Conservation (phyloP, 2,113 vertebrate genomes). For the Toxostoma redivivum region DNA sequence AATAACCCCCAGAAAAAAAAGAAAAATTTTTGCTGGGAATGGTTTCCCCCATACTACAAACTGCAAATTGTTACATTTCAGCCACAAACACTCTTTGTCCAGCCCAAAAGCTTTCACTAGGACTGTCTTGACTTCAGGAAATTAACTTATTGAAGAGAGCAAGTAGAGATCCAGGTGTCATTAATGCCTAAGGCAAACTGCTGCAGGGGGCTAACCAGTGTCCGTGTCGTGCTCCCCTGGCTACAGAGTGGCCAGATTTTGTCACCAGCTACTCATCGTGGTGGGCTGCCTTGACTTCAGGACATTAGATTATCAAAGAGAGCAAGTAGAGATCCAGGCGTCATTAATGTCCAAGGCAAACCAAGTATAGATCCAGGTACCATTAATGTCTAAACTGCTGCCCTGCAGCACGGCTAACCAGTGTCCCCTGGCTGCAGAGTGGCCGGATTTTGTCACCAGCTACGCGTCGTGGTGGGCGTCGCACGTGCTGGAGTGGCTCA, state of each 20-base stretch:
- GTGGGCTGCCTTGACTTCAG: no score
- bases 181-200: neutral
- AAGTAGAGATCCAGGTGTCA: neutral
- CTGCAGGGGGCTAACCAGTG: no score
- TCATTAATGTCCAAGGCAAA: no score
- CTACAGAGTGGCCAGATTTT: constrained; percentile 89
- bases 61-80: neutral
- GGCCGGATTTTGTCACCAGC: constrained; percentile 86
- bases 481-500: constrained; percentile 85
- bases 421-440: constrained; percentile 72
- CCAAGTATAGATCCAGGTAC: no score
- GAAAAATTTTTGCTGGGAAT: neutral
- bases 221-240: no score
- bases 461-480: constrained; percentile 90
- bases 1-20: neutral
- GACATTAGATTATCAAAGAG: no score
- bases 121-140: neutral
- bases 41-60: neutral
- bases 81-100: neutral
- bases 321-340: no score
- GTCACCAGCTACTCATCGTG: constrained; percentile 85
- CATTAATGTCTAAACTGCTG: no score
- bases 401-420: no score
- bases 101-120: neutral
- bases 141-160: neutral